Evolutionary conservation across 2,888 invertebrate species (phyloP).

Genomic region (Caradrina clavipalpis): DNA sequence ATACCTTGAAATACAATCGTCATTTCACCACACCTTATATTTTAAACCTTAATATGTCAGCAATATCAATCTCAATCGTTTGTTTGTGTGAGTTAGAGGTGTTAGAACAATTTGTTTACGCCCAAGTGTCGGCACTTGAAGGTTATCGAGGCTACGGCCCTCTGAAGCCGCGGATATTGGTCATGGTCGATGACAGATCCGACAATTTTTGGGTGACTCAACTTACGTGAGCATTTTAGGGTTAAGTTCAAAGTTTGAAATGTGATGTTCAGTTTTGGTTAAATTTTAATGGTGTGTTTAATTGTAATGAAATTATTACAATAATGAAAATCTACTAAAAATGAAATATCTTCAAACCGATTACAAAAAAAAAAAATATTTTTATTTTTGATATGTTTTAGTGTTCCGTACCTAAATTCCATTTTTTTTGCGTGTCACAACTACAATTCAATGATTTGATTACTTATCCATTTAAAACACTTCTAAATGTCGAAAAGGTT

Average conservation of each 20-base stretch:
- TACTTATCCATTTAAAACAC: too few relatives aligned
- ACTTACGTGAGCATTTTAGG: constrained; percentile 26
- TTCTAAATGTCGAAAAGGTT: too few relatives aligned
- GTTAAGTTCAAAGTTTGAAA: constrained; percentile 14
- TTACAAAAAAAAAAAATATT: too few relatives aligned
- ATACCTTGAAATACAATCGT: too few relatives aligned
- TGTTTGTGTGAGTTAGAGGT: constrained; percentile 57
- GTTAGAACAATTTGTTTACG: constrained; percentile 68
- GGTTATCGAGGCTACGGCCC: constrained; percentile 49
- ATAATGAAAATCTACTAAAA: too few relatives aligned
- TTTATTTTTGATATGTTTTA: too few relatives aligned
- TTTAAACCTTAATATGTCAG: constrained; percentile 4
- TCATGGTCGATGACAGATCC: constrained; percentile 51
- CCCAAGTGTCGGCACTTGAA: constrained; percentile 62
- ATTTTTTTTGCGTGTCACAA: too few relatives aligned
- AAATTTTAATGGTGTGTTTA: too few relatives aligned
- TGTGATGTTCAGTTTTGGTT: not conserved
- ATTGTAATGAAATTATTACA: too few relatives aligned
- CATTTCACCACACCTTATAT: not conserved
- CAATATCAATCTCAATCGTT: constrained; percentile 34
- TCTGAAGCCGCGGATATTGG: constrained; percentile 45
- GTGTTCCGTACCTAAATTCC: too few relatives aligned
- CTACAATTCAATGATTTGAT: too few relatives aligned
- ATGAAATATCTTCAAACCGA: too few relatives aligned
- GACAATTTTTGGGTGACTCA: constrained; percentile 51